Evolutionary conservation across 2,888 invertebrate genomes (phyloP), one percentile per base, ranked within the genome.

Genomic region (Galeopsomyia nigrocyanea): DNA sequence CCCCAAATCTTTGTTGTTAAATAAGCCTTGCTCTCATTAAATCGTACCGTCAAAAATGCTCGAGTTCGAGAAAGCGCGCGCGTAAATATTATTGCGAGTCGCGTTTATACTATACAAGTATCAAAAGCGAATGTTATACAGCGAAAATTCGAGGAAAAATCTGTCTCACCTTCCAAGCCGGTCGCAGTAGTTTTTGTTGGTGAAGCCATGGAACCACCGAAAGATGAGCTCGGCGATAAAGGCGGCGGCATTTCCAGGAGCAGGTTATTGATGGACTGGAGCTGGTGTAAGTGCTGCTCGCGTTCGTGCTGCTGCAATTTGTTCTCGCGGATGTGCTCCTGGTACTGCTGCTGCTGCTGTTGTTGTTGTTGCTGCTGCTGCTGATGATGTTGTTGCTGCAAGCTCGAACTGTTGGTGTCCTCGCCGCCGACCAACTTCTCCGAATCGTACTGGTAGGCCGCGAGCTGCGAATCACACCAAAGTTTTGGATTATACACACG

Each of bases 191-290:
- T 19, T 17, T 21, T 53, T 14, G 53, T 19, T 16, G 71, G 62
- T n/a, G 75, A 65, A 26, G 75, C 68, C 50, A 53, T 10, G 13
- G 61, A 46, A 49, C 73, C 75, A 0, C 50, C 49, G n/a, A 17
- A 21, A 13, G 50, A 14, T 19, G 22, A 26, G 53, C 19, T 53
- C 13, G 79, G 76, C 5, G 67, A 74, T 3, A 79, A 60, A 19
- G 82, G 75, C 9, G 39, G 39, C 22, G 82, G 81, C 22, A 83
- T 67, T 63, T 85, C 83, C 39, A 83, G 72, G 58, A 84, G 77
- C 50, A 84, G 73, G 68, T 80, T 84, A 75, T 78, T 81, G 66
- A 83, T 81, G 22, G 83, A 81, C 69, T 83, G 83, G 61, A 83
- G 71, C 68, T 83, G 82, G 61, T 82, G 80, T 31, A 82, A 71